Percentiles rank a stretch among this genome's conserved stretches.
Conservation (phyloP, 2,888 invertebrate genomes). For the Thysanoteuthis rhombus region DNA sequence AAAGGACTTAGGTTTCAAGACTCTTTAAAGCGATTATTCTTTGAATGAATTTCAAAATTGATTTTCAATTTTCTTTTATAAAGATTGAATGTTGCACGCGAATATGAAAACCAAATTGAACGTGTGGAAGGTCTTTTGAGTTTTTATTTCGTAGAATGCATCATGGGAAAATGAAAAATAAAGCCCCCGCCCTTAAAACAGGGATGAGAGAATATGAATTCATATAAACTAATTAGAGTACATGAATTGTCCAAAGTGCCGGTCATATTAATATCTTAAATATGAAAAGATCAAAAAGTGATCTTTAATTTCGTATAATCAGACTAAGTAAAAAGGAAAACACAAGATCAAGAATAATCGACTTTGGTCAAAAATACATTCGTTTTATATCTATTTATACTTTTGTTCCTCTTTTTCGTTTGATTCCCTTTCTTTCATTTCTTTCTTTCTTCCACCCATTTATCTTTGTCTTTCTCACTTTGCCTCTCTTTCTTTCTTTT, state of each 20-base stretch:
- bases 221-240: not conserved
- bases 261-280: not conserved
- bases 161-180: not conserved
- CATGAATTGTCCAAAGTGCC: not conserved
- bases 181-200: too few relatives aligned
- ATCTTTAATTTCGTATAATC: not conserved
- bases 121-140: too few relatives aligned
- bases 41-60: not conserved
- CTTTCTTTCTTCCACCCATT: too few relatives aligned
- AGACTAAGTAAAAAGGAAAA: not conserved
- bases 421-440: too few relatives aligned
- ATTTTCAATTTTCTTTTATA: not conserved
- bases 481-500: too few relatives aligned
- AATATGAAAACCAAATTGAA: not conserved
- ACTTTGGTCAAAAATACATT: too few relatives aligned
- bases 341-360: not conserved
- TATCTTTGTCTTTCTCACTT: too few relatives aligned
- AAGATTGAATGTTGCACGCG: not conserved
- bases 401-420: too few relatives aligned
- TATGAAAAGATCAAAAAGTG: not conserved
- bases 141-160: not conserved
- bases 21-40: too few relatives aligned
- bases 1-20: too few relatives aligned
- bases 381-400: too few relatives aligned
- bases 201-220: not conserved